Percentiles rank a stretch among this genome's conserved stretches.
Conservation (phyloP, 1,140 invertebrate species). For the Lucilia sericata region DNA sequence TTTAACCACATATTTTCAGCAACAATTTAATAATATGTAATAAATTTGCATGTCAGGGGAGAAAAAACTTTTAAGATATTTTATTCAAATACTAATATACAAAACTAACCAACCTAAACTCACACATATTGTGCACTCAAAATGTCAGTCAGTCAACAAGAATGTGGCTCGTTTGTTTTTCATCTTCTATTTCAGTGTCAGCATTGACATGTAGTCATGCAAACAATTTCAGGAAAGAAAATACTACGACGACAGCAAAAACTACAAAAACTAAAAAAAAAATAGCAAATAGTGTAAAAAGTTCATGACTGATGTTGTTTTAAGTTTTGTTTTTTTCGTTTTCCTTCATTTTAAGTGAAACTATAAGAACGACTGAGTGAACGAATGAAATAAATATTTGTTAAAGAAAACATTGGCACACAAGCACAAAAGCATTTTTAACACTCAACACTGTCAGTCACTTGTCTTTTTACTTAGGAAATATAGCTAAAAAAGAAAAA, state of each 20-base stretch:
- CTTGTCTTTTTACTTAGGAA: slow-evolving; percentile 33
- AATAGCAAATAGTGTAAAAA: slow-evolving; percentile 41
- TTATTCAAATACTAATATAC: background rate
- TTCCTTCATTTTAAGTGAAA: background rate
- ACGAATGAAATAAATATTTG: slow-evolving; percentile 18
- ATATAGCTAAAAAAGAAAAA: background rate
- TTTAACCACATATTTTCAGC: no score
- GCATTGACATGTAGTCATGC: slow-evolving; percentile 44
- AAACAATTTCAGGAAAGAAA: slow-evolving; percentile 44
- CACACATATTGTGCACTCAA: slow-evolving; percentile 39
- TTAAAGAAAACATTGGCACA: slow-evolving; percentile 37
- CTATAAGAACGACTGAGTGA: background rate
- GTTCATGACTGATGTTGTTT: slow-evolving; percentile 32
- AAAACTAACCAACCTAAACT: background rate
- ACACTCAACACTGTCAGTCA: slow-evolving; percentile 44
- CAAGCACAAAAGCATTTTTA: slow-evolving; percentile 41
- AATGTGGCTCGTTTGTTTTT: slow-evolving; percentile 43
- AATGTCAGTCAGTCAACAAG: slow-evolving; percentile 37
- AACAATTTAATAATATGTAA: no score
- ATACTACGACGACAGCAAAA: background rate
- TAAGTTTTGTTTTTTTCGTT: background rate
- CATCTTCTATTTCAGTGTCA: slow-evolving; percentile 44
- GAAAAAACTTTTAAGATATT: background rate
- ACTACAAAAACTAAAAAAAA: background rate
- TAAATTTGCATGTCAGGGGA: background rate